Conservation (phyloP, 2,113 vertebrate genomes). For the Dicaeum eximium region DNA sequence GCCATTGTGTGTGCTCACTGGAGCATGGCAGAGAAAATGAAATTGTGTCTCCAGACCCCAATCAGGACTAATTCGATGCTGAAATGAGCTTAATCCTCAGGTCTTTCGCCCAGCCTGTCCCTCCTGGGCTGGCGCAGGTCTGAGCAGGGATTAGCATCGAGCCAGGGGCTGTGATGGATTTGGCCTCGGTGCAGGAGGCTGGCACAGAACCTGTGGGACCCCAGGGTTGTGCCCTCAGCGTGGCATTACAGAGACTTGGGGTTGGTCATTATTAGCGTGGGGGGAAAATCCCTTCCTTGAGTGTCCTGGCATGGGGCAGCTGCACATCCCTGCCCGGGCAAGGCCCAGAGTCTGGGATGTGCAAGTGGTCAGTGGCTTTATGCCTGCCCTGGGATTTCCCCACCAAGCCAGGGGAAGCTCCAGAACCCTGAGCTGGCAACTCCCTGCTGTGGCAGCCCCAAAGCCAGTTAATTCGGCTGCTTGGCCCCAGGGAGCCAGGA, state of each 20-base stretch:
- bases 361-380: neutral
- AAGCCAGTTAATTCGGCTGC: neutral
- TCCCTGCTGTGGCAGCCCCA: neutral
- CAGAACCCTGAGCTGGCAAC: neutral
- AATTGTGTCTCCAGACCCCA: constrained; percentile 28
- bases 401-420: neutral
- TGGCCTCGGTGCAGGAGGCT: neutral
- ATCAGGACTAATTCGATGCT: neutral
- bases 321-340: rapidly evolving
- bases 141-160: constrained; percentile 20
- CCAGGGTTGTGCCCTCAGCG: neutral
- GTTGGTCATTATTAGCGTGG: neutral
- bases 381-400: neutral
- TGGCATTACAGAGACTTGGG: neutral
- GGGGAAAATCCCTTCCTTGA: neutral
- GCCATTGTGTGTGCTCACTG: neutral
- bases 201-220: neutral
- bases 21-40: constrained; percentile 27
- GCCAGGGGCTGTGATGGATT: neutral
- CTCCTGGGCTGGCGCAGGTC: neutral
- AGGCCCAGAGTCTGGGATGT: neutral
- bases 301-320: rapidly evolving
- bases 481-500: neutral
- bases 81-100: constrained; percentile 22
- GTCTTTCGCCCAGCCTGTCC: neutral